Base-by-base conservation (phyloP, 2,888 invertebrate genomes). In the Polyploca ridens region DNA sequence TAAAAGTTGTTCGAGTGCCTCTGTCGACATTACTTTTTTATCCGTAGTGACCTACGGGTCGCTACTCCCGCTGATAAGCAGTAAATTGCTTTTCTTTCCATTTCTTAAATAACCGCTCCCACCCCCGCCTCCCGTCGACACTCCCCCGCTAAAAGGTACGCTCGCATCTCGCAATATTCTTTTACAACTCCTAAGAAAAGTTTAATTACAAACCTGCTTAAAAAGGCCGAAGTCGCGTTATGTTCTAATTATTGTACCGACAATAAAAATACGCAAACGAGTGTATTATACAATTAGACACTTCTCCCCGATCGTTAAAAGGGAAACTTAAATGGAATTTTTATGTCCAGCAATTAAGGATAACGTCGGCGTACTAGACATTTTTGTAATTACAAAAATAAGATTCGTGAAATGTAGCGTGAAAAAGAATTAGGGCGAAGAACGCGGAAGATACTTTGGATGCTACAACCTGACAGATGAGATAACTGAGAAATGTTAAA, bases 251-350 rank as follows among this genome's bases (percentile, higher is more conserved):
- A 94, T 94, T 92, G 90, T 91, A 90, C 87, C 85, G 85, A 91
- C 93, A 89, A 93, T 94, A 94, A 94, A 94, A 94, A 93, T 93
- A 94, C 94, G 94, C 90, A 93, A 94, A 94, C 93, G 94, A 94
- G 94, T 94, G 90, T 94, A 94, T 94, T 94, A 94, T 94, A 92
- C 93, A 94, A 94, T 94, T 93, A 94, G 93, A 91, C 92, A 93
- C 92, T 90, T 91, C 90, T 90, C 92, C 90, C 84, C 81, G 91
- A 93, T 93, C 91, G 93, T 93, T 93, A 94, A 94, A 94, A 94
- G 89, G 94, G 92, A 94, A 94, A 94, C 94, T 94, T 94, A 92
- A 94, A 94, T 94, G 94, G 94, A 94, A 94, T 94, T 94, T 94
- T 94, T 94, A 94, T 94, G 94, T 94, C 90, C 92, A 92, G 92